phyloP scores from a whole-genome alignment of 2,797 vertebrate genomes.

The Cirrhinus molitorella region DNA sequence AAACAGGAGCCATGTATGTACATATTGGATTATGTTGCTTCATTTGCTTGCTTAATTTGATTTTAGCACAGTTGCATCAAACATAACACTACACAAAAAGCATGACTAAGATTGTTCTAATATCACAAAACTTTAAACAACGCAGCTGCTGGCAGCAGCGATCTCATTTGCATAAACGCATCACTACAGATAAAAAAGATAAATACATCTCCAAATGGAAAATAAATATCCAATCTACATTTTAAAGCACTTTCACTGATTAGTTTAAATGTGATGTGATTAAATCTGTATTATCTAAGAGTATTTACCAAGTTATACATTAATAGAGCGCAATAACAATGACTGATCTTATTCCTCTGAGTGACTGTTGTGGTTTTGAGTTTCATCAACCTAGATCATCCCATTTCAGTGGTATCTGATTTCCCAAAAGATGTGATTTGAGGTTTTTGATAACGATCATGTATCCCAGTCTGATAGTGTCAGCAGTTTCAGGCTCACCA shows the following conservation, averaged over 20 bases:
- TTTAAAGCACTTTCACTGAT: slow-evolving; percentile 7
- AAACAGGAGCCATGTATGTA: neutral
- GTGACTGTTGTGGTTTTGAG: neutral
- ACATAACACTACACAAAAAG: neutral
- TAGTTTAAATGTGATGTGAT: slow-evolving; percentile 7
- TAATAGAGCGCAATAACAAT: neutral
- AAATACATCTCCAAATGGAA: no score
- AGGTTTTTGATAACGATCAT: neutral
- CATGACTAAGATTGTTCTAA: neutral
- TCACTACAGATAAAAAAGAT: neutral
- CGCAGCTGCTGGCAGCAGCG: neutral
- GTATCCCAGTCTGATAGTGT: neutral
- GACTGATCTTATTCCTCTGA: neutral
- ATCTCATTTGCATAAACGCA: slow-evolving; percentile 10
- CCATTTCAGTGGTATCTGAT: neutral
- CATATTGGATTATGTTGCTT: neutral
- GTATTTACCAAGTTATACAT: neutral
- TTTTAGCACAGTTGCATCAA: neutral
- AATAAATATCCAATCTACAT: no score
- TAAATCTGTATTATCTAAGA: slow-evolving; percentile 2
- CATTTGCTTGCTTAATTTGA: neutral
- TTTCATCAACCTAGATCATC: neutral
- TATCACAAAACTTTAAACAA: neutral
- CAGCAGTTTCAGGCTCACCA: neutral
- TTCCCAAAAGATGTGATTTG: neutral